A percentile compares a stretch with the other conserved stretches of the same genome.
phyloP scores from a whole-genome alignment of 2,113 vertebrate species.

The Podiceps cristatus region DNA sequence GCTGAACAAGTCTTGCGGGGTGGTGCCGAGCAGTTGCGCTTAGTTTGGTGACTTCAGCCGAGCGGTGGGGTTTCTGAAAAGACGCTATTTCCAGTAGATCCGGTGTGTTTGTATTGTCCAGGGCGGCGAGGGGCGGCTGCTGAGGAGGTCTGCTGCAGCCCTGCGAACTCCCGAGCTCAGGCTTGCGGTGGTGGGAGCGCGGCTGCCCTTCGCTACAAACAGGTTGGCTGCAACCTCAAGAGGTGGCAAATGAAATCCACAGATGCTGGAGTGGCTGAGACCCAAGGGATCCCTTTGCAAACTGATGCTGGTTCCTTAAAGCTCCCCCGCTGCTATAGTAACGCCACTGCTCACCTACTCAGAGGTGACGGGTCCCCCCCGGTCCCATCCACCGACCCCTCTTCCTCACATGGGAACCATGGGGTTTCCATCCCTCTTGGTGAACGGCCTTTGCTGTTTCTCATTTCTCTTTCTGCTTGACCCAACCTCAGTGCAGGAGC shows the following conservation, averaged over 20 bases:
- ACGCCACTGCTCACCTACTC: neutral
- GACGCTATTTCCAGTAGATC: neutral
- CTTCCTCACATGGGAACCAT: neutral
- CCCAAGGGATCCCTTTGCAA: neutral
- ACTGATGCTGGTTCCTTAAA: rapidly evolving
- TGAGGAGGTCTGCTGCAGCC: neutral
- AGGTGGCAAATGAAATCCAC: neutral
- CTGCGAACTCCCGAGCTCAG: neutral
- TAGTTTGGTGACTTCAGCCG: neutral
- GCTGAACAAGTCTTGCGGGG: neutral
- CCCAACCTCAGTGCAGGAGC: neutral
- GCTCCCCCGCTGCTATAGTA: neutral
- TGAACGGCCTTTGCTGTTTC: neutral
- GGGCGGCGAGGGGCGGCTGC: neutral
- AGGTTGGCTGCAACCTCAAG: neutral
- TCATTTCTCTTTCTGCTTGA: neutral
- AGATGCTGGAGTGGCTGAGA: neutral
- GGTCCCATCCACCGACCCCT: neutral
- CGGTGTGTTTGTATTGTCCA: rapidly evolving
- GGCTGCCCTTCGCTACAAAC: neutral
- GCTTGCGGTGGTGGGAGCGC: neutral
- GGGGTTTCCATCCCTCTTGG: neutral
- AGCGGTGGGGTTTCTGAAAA: neutral
- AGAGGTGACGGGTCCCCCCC: too few relatives aligned
- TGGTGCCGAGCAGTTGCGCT: neutral